Conservation (phyloP, 2,113 vertebrate species). For the Melanerpes formicivorus region DNA sequence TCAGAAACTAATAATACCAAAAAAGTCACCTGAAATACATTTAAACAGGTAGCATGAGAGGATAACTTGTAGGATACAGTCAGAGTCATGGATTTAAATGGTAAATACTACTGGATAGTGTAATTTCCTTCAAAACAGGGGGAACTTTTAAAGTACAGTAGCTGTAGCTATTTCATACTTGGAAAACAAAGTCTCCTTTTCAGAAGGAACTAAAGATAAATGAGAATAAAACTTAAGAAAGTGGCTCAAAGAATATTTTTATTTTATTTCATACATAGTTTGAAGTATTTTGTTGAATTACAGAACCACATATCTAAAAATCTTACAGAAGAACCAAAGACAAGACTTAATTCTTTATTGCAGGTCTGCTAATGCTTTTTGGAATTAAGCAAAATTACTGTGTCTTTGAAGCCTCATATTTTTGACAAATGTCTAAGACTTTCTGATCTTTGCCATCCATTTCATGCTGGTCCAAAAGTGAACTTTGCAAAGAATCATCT, state of each 20-base stretch:
- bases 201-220: conserved; percentile 35
- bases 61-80: background rate
- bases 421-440: conserved; percentile 60
- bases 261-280: conserved; percentile 37
- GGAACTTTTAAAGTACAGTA: conserved; percentile 8
- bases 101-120: background rate
- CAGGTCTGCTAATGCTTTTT: conserved; percentile 44
- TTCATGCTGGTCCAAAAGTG: conserved; percentile 6
- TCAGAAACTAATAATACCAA: background rate
- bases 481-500: conserved; percentile 48
- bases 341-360: conserved; percentile 61
- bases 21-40: background rate
- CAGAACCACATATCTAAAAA: conserved; percentile 42
- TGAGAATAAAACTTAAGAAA: conserved; percentile 61
- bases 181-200: background rate
- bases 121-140: conserved; percentile 3
- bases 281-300: conserved; percentile 51
- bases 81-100: background rate
- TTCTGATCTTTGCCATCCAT: conserved; percentile 62
- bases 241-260: conserved; percentile 39
- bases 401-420: conserved; percentile 55
- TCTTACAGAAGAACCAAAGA: conserved; percentile 48
- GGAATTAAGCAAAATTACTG: conserved; percentile 62
- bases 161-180: background rate
- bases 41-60: background rate